Evolutionary conservation across 2,888 invertebrate genomes (phyloP).

Genomic region (Eupithecia exiguata): DNA sequence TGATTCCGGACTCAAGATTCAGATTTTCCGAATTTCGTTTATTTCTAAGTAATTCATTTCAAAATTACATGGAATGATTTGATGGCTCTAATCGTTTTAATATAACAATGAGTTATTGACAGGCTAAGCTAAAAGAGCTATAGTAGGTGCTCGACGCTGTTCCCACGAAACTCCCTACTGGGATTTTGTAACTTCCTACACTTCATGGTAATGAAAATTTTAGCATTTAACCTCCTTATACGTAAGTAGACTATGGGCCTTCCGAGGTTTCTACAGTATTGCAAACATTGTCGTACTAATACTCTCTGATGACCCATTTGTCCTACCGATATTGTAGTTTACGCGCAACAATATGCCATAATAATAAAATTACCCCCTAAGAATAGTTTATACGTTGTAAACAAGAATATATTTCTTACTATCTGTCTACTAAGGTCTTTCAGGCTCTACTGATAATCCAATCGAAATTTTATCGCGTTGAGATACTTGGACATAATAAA

Average conservation of each 20-base stretch:
- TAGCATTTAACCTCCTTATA: neutral
- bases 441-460: neutral
- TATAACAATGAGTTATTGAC: neutral
- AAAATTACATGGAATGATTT: too few species aligned
- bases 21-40: too few species aligned
- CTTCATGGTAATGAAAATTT: neutral
- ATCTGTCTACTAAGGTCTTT: neutral
- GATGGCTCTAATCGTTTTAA: neutral
- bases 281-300: neutral
- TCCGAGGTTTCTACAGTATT: neutral
- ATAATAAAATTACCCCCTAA: neutral
- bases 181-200: neutral
- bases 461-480: constrained; percentile 1
- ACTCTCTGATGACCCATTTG: neutral
- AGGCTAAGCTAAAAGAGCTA: neutral
- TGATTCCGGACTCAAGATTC: too few species aligned
- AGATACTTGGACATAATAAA: constrained; percentile 12
- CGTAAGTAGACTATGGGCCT: neutral
- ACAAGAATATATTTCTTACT: neutral
- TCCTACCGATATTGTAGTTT: neutral
- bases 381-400: neutral
- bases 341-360: neutral
- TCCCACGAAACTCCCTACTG: neutral
- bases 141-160: neutral
- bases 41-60: too few species aligned